Evolutionary conservation across 2,113 vertebrate genomes (phyloP).

Genomic region (Seriola aureovittata): DNA sequence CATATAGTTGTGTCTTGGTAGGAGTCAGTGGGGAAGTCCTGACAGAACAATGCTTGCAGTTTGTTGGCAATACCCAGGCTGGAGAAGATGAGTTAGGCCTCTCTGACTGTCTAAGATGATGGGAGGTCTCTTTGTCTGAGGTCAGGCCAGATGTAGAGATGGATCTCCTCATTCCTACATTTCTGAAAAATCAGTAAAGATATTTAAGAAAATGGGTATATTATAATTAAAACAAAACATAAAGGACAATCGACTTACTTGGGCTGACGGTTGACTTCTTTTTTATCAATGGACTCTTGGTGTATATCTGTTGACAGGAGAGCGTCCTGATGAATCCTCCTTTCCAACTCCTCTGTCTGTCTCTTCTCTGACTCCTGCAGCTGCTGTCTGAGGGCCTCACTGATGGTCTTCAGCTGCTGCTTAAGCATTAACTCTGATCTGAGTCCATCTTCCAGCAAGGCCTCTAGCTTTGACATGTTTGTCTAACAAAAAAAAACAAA

Average conservation of each 20-base stretch:
- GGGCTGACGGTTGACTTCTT: slow-evolving; percentile 58
- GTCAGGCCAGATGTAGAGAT: slow-evolving; percentile 81
- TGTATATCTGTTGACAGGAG: slow-evolving; percentile 44
- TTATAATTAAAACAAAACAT: background rate
- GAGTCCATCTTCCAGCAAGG: slow-evolving; percentile 65
- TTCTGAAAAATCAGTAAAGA: slow-evolving; percentile 36
- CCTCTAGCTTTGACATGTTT: slow-evolving; percentile 60
- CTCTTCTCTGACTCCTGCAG: slow-evolving; percentile 76
- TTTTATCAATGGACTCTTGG: slow-evolving; percentile 53
- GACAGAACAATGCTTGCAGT: slow-evolving; percentile 77
- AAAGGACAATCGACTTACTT: slow-evolving; percentile 42
- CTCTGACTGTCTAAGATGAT: slow-evolving; percentile 56
- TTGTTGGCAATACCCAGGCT: slow-evolving; percentile 79
- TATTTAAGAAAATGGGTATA: background rate
- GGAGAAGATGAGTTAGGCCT: slow-evolving; percentile 73
- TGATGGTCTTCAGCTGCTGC: slow-evolving; percentile 72
- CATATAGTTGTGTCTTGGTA: slow-evolving; percentile 79
- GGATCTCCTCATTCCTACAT: slow-evolving; percentile 72
- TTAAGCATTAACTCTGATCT: slow-evolving; percentile 71
- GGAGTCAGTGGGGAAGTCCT: slow-evolving; percentile 76
- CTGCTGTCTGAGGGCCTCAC: slow-evolving; percentile 73
- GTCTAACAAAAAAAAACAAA: slow-evolving; percentile 56
- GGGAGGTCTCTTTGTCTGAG: slow-evolving; percentile 61
- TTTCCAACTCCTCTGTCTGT: slow-evolving; percentile 76
- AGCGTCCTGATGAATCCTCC: slow-evolving; percentile 75